phyloP scores from a whole-genome alignment of 2,113 vertebrate species.

The Istiophorus platypterus region DNA sequence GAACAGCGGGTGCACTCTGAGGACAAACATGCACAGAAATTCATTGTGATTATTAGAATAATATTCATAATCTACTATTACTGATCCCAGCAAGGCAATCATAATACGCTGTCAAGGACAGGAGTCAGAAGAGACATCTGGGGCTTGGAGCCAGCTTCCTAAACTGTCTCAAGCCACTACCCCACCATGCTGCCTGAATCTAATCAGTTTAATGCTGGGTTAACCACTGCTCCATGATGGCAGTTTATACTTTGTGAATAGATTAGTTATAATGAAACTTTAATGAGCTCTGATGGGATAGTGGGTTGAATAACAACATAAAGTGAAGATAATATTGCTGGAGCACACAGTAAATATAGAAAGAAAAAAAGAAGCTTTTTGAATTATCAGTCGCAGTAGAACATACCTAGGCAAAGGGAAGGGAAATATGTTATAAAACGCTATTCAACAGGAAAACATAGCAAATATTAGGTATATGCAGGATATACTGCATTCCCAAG shows the following conservation, averaged over 20 bases:
- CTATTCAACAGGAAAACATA: no score
- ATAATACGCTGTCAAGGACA: no score
- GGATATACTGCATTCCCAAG: no score
- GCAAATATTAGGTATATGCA: no score
- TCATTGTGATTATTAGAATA: background rate
- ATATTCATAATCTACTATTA: background rate
- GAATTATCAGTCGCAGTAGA: background rate
- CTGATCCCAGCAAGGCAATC: background rate
- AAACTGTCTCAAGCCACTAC: background rate
- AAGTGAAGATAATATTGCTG: background rate
- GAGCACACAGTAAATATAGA: background rate
- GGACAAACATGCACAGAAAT: background rate
- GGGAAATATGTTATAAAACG: no score
- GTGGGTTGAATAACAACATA: background rate
- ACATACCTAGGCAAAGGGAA: no score
- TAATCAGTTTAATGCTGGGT: constrained; percentile 11
- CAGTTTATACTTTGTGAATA: background rate
- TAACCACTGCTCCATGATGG: background rate
- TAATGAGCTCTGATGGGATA: background rate
- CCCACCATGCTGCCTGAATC: background rate
- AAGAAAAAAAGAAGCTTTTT: background rate
- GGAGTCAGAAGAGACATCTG: no score
- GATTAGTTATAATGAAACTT: background rate
- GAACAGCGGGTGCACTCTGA: background rate
- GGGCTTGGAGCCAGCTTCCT: no score